These are phyloP conservation scores for Oncorhynchus nerka DNA, from an alignment of 2,113 vertebrate genomes.

Conservation along the genomic window DNA sequence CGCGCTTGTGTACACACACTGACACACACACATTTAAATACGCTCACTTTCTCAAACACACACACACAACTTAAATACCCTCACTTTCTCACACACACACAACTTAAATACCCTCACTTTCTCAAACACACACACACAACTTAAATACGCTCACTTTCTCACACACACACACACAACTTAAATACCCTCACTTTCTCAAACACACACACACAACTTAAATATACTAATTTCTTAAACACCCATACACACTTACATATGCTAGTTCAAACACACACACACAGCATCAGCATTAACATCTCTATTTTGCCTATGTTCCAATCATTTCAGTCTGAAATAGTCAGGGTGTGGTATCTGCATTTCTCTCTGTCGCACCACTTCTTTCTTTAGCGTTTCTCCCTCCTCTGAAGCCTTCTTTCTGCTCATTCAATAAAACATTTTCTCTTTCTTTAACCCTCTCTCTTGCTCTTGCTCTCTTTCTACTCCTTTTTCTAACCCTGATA, in stretches of 20 bases:
- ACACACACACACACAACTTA: background rate
- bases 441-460: background rate
- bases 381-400: too few species aligned
- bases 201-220: background rate
- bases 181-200: too few species aligned
- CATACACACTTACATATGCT: background rate
- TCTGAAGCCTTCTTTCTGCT: too few species aligned
- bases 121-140: background rate
- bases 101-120: too few species aligned
- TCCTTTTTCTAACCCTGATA: background rate
- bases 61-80: too few species aligned
- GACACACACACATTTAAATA: too few species aligned
- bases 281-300: background rate
- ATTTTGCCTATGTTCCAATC: background rate
- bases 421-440: background rate
- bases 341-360: too few species aligned
- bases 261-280: background rate
- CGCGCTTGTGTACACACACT: background rate
- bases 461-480: background rate
- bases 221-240: background rate
- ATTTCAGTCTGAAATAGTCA: too few species aligned
- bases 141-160: too few species aligned
- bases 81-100: too few species aligned
- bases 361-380: too few species aligned
- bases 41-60: too few species aligned